Conservation (phyloP, 2,113 vertebrate genomes). For the Atlantisia rogersi region DNA sequence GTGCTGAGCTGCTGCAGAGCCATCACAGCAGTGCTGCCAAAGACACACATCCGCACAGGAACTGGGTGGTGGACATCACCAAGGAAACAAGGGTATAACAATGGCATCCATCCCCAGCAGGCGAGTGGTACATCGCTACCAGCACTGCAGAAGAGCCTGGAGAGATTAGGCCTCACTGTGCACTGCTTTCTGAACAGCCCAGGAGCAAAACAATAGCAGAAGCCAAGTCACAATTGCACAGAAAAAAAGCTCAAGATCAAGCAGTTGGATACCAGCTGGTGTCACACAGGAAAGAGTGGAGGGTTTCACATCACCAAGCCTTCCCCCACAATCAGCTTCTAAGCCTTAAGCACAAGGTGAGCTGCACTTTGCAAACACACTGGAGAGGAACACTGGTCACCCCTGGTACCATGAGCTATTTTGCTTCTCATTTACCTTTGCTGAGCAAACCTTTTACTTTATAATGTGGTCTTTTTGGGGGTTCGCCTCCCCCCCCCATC, state of each 20-base stretch:
- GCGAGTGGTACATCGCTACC: background rate
- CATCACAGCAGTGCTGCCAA: background rate
- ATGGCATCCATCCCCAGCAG: background rate
- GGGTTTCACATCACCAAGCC: background rate
- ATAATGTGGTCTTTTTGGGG: background rate
- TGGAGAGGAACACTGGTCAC: background rate
- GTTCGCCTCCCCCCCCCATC: background rate
- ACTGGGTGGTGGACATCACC: too few relatives aligned
- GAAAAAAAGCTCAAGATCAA: background rate
- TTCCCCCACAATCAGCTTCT: background rate
- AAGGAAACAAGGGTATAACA: rapidly evolving
- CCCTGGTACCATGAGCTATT: background rate
- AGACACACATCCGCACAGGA: background rate
- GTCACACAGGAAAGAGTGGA: rapidly evolving
- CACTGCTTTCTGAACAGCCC: background rate
- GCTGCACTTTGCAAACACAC: background rate
- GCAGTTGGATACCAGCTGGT: rapidly evolving
- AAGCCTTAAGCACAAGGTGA: background rate
- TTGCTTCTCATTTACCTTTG: background rate
- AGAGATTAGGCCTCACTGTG: too few relatives aligned
- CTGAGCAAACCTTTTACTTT: background rate
- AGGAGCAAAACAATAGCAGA: background rate
- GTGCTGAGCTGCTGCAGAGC: background rate
- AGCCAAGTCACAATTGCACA: background rate
- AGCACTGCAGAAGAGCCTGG: background rate